Conservation (phyloP, 2,888 invertebrate species). For the Belgica antarctica region DNA sequence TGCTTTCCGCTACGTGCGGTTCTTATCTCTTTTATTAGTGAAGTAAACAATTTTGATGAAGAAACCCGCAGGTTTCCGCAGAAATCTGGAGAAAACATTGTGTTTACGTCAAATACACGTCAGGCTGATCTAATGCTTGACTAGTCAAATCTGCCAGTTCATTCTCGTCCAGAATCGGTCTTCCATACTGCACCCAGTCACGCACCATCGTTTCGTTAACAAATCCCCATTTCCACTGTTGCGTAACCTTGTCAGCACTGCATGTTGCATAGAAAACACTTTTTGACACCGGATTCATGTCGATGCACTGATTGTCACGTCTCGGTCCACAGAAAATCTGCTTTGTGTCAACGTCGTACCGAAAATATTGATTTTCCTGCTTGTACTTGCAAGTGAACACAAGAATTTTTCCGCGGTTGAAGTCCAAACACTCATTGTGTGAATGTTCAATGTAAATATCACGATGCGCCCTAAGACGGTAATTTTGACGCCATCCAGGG, state of each 20-base stretch:
- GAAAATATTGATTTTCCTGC: constrained; percentile 41
- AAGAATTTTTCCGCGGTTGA: not conserved
- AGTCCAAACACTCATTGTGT: constrained; percentile 6
- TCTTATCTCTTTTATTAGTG: no score
- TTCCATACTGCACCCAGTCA: constrained; percentile 18
- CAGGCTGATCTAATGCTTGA: no score
- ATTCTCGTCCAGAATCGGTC: constrained; percentile 2
- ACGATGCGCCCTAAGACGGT: constrained; percentile 20
- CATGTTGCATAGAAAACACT: not conserved
- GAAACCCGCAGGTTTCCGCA: no score
- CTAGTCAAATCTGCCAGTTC: constrained; percentile 2
- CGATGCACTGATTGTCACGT: constrained; percentile 23
- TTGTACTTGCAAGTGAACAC: not conserved
- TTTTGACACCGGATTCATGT: not conserved
- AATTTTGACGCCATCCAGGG: not conserved
- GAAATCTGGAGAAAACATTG: no score
- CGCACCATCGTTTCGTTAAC: constrained; percentile 34
- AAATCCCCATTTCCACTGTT: constrained; percentile 36
- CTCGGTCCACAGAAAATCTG: constrained; percentile 31
- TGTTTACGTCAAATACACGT: no score
- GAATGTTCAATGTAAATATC: constrained; percentile 32
- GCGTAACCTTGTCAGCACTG: not conserved
- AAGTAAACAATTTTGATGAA: no score
- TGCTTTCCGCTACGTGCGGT: no score
- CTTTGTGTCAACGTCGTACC: constrained; percentile 32